Evolutionary conservation across 2,113 vertebrate genomes (phyloP).

Genomic region (Tor tambroides): DNA sequence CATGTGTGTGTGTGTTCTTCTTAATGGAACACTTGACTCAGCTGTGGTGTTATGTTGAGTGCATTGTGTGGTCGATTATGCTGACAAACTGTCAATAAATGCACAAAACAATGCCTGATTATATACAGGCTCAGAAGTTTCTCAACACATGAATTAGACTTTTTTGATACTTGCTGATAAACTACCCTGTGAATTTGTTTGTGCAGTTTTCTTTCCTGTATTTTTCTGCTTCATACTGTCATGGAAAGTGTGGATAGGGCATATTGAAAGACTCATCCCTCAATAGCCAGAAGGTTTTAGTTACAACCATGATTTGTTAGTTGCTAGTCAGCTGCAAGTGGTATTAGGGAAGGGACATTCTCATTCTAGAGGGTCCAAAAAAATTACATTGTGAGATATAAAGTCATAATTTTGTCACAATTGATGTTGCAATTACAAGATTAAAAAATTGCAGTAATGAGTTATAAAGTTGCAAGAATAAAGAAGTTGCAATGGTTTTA

Average conservation of each 20-base stretch:
- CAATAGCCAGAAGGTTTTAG: not conserved
- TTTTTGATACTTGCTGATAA: not conserved
- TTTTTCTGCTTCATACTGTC: not conserved
- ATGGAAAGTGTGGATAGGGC: not conserved
- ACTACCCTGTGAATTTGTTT: not conserved
- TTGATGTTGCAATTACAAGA: not conserved
- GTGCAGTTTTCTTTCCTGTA: not conserved
- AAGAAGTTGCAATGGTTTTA: no score
- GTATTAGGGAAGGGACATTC: not conserved
- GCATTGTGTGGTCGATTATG: conserved; percentile 32
- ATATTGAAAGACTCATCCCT: not conserved
- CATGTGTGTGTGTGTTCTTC: conserved; percentile 24
- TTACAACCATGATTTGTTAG: not conserved
- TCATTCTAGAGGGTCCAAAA: not conserved
- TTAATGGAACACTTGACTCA: conserved; percentile 22
- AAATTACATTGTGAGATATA: not conserved
- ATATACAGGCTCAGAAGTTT: conserved; percentile 5
- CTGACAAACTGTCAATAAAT: conserved; percentile 44
- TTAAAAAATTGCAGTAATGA: not conserved
- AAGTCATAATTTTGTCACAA: not conserved
- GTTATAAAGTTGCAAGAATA: no score
- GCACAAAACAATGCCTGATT: conserved; percentile 25
- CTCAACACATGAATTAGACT: conserved; percentile 9
- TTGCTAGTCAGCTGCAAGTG: not conserved
- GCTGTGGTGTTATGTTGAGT: conserved; percentile 19